A percentile compares a stretch with the other conserved stretches of the same genome.
phyloP scores from a whole-genome alignment of 2,113 vertebrate genomes.

The Oxyura jamaicensis region DNA sequence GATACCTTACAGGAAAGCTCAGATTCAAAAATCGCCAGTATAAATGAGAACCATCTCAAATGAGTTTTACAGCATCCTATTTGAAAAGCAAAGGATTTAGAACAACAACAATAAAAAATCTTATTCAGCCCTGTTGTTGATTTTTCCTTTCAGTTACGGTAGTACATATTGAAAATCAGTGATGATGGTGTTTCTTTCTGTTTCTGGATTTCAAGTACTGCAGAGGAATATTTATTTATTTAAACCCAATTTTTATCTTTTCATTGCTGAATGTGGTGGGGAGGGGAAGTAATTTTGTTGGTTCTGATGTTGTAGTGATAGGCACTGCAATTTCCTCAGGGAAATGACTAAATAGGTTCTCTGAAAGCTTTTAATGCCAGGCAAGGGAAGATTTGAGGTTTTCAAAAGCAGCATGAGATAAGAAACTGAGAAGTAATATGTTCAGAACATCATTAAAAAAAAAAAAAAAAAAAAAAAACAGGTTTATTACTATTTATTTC shows the following conservation, averaged over 20 bases:
- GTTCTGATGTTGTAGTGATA: background rate
- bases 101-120: background rate
- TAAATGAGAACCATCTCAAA: background rate
- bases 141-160: background rate
- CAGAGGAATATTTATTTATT: background rate
- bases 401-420: background rate
- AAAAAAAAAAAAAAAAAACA: background rate
- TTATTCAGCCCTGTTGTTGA: background rate
- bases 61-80: background rate
- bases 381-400: background rate
- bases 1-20: background rate
- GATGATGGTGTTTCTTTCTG: background rate
- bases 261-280: background rate
- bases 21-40: background rate
- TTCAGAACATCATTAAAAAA: background rate
- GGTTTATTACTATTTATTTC: background rate
- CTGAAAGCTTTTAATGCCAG: background rate
- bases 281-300: background rate
- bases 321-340: background rate
- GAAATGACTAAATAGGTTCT: background rate
- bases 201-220: background rate
- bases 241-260: background rate
- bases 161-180: background rate
- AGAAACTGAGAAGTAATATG: background rate
- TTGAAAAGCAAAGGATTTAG: background rate